A percentile compares a stretch with the other conserved stretches of the same genome.
Evolutionary conservation across 1,140 invertebrate species (phyloP).

Genomic region (Cydia fagiglandana): DNA sequence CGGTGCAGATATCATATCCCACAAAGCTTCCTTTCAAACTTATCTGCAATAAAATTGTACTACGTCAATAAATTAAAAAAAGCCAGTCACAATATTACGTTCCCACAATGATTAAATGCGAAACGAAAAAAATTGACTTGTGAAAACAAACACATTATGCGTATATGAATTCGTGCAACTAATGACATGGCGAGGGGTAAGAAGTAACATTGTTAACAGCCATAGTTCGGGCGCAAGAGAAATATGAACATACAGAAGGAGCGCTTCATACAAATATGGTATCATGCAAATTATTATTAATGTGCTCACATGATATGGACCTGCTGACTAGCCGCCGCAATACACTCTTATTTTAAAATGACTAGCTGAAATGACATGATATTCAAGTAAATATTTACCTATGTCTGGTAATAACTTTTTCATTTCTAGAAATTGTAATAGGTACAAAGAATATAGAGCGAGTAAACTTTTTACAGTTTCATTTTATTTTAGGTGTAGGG

Average conservation of each 20-base stretch:
- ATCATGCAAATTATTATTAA: neutral
- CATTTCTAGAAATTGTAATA: too few species aligned
- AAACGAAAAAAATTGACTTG: constrained; percentile 47
- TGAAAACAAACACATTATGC: constrained; percentile 75
- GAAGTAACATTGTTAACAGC: constrained; percentile 71
- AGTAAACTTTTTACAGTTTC: too few species aligned
- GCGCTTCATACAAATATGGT: neutral
- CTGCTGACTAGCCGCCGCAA: too few species aligned
- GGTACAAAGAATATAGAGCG: too few species aligned
- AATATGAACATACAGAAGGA: neutral
- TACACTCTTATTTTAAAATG: too few species aligned
- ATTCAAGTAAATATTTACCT: too few species aligned
- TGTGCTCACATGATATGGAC: too few species aligned
- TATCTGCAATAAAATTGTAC: constrained; percentile 55
- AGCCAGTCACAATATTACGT: constrained; percentile 47
- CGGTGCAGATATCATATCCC: constrained; percentile 12
- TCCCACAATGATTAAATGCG: constrained; percentile 42
- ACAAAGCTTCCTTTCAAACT: constrained; percentile 38
- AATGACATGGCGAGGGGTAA: constrained; percentile 74
- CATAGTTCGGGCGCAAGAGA: constrained; percentile 53
- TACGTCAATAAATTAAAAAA: constrained; percentile 51
- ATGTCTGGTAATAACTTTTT: too few species aligned
- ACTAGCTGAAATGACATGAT: too few species aligned
- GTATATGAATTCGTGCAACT: constrained; percentile 73
- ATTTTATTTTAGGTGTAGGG: too few species aligned